Conservation (phyloP, 2,888 invertebrate species). For the Eristalis arbustorum region DNA sequence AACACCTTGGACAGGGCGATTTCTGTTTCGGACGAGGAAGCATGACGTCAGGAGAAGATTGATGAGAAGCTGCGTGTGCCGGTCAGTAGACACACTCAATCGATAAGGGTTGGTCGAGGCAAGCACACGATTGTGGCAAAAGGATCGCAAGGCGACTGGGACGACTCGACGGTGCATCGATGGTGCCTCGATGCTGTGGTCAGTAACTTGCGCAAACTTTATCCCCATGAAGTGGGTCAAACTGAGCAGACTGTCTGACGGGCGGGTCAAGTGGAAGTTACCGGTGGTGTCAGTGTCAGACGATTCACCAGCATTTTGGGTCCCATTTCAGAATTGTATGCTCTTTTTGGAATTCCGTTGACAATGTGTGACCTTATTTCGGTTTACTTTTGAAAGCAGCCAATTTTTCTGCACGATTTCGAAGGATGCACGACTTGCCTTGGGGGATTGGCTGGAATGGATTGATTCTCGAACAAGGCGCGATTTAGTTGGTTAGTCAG, state of each 20-base stretch:
- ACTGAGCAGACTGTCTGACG: background rate
- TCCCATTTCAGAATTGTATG: background rate
- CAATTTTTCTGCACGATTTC: too few species aligned
- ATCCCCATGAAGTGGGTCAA: background rate
- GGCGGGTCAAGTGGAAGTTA: background rate
- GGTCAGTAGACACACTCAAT: background rate
- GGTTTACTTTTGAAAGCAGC: too few species aligned
- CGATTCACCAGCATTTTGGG: background rate
- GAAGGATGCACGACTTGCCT: too few species aligned
- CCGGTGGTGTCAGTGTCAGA: background rate
- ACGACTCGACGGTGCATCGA: background rate
- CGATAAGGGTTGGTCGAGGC: background rate
- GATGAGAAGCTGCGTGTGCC: background rate
- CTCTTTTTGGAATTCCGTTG: background rate
- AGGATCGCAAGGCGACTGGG: background rate
- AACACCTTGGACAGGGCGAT: background rate
- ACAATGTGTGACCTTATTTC: too few species aligned
- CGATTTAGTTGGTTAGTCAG: too few species aligned
- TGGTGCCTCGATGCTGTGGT: background rate
- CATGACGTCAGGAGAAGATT: background rate
- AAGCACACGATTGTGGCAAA: background rate
- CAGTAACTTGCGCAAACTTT: background rate
- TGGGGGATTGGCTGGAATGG: too few species aligned
- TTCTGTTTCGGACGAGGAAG: background rate
- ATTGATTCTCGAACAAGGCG: too few species aligned